These are phyloP conservation scores for Eciton burchellii DNA, from an alignment of 1,140 invertebrate species.

Conservation along the genomic window DNA sequence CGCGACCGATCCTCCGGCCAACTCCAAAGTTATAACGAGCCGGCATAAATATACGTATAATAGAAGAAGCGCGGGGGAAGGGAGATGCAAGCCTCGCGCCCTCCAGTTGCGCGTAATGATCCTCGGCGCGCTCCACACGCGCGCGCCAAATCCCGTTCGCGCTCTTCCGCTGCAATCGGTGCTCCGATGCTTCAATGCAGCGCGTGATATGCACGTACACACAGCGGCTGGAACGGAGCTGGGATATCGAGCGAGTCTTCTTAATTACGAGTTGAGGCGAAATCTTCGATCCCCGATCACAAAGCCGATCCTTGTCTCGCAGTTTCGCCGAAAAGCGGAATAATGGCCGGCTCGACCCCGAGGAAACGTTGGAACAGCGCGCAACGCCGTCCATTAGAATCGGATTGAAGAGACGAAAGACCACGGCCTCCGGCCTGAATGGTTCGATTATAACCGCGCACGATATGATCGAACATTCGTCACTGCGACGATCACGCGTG, in stretches of 20 bases:
- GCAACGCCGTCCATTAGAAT: slow-evolving; percentile 2
- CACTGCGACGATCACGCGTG: neutral
- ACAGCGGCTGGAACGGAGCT: slow-evolving; percentile 38
- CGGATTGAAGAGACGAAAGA: slow-evolving; percentile 18
- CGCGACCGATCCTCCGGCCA: slow-evolving; percentile 79
- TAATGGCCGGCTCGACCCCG: slow-evolving; percentile 59
- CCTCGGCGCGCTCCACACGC: slow-evolving; percentile 65
- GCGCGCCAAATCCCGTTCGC: slow-evolving; percentile 22
- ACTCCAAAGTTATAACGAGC: slow-evolving; percentile 83
- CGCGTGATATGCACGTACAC: slow-evolving; percentile 40
- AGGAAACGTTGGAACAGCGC: neutral
- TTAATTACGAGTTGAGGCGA: slow-evolving; percentile 75
- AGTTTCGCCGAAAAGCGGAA: slow-evolving; percentile 66
- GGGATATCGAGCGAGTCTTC: slow-evolving; percentile 74
- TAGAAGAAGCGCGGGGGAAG: neutral
- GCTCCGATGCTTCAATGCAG: slow-evolving; percentile 31
- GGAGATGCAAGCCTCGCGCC: slow-evolving; percentile 70
- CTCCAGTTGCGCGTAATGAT: slow-evolving; percentile 78
- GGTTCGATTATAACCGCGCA: neutral
- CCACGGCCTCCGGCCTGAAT: neutral
- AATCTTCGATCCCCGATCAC: slow-evolving; percentile 50
- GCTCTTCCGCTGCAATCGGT: slow-evolving; percentile 51
- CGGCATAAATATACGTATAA: slow-evolving; percentile 26
- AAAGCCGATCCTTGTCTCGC: slow-evolving; percentile 65
- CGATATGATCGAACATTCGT: neutral